Evolutionary conservation across 1,140 invertebrate genomes (phyloP), one percentile per base, ranked within the genome.

Genomic region (Drosophila tristis): DNA sequence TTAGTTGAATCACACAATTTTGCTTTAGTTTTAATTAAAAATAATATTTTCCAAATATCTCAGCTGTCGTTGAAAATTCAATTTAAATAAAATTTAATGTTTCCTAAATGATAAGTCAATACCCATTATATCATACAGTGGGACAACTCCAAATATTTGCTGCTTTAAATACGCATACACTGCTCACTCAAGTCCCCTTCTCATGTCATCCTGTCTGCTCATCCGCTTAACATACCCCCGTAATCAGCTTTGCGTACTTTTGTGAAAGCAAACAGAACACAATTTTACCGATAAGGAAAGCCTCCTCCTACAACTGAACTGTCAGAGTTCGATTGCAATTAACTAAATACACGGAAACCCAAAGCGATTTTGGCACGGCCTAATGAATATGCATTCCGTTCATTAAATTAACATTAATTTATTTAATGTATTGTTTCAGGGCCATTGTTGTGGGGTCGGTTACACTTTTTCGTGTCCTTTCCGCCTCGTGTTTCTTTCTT

Each of bases 311-410:
- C 47, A 23, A 13, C 54, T 48, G 26, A 35, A 29, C 4, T 15
- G 62, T 45, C 49, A 39, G 26, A 72, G 60, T 73, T 87, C 80
- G 63, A 89, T 87, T 87, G 82, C 84, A 89, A 87, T 87, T 87
- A 87, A 87, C 84, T 87, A 79, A 87, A 87, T 79, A 82, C 75
- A 44, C 51, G 71, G 72, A 58, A 53, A 55, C 31, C 20, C 55
- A 49, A 63, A 79, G 56, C 53, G 75, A 54, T 75, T 65, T 67
- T 51, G 61, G 53, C 57, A 76, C 53, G 42, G 51, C 39, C 62
- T 75, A 89, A 82, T 89, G 82, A 87, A 87, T 87, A 82, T 87
- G 82, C 78, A 87, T 87, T 78, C 84, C 82, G 76, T 89, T 87
- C 82, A 87, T 87, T 87, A 87, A 82, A 82, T 82, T 71, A 73